These are phyloP conservation scores for Margarornis squamiger DNA, from an alignment of 2,797 vertebrate genomes.

Conservation along the genomic window DNA sequence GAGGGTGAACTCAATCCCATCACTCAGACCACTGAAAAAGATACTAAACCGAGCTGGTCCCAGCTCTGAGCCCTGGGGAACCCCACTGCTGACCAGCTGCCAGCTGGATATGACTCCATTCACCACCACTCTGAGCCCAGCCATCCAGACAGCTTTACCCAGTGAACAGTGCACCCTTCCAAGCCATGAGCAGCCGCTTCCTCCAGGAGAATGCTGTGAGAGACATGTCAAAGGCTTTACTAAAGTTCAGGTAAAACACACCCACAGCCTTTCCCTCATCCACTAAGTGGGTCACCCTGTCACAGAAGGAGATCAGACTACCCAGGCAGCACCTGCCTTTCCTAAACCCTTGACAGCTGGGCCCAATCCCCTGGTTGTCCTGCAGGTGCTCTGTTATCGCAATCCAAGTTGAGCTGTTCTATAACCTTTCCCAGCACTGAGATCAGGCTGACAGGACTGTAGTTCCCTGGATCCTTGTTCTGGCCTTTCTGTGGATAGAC, in stretches of 20 bases:
- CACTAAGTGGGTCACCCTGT: neutral
- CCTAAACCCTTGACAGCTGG: neutral
- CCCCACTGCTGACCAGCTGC: fast-evolving
- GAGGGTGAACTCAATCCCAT: neutral
- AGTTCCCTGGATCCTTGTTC: neutral
- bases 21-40: neutral
- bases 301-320: neutral
- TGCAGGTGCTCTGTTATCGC: neutral
- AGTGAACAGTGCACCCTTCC: neutral
- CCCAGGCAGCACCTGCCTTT: neutral
- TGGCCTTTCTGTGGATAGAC: neutral
- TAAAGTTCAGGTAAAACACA: neutral
- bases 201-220: neutral
- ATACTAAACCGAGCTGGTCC: neutral
- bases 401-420: neutral
- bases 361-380: neutral
- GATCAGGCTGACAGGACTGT: neutral
- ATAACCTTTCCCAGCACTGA: neutral
- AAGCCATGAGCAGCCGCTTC: neutral
- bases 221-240: neutral
- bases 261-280: neutral
- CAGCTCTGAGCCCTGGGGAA: neutral
- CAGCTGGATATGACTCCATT: neutral
- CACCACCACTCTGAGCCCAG: neutral
- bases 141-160: neutral